Conservation (phyloP, 2,797 vertebrate species). For the Oreochromis grahami region DNA sequence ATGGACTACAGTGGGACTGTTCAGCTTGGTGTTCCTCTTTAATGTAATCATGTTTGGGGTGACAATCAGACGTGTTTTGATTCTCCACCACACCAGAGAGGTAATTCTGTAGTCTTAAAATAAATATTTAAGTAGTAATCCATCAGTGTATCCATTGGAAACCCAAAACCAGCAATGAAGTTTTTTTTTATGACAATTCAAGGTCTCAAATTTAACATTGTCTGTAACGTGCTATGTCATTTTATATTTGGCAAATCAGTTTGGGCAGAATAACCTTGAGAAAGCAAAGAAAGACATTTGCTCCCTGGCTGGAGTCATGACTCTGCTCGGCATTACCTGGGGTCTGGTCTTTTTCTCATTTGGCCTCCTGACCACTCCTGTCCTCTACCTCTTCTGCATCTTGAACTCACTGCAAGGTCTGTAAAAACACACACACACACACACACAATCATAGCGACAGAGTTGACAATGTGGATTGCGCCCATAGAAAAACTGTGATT, state of each 20-base stretch:
- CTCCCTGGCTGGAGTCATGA: constrained; percentile 64
- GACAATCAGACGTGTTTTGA: constrained; percentile 59
- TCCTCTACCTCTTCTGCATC: constrained; percentile 75
- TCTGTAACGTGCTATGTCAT: background rate
- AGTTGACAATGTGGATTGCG: too few species aligned
- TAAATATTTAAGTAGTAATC: background rate
- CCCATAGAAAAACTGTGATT: too few species aligned
- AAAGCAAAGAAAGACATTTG: constrained; percentile 55
- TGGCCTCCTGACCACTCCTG: constrained; percentile 19
- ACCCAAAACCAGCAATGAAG: background rate
- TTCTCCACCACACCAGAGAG: background rate
- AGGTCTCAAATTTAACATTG: background rate
- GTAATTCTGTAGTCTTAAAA: background rate
- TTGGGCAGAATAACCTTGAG: background rate
- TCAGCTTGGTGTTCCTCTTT: constrained; percentile 79
- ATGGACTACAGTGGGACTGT: background rate
- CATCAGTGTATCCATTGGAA: background rate
- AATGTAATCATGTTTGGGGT: constrained; percentile 77
- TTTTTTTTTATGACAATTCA: background rate
- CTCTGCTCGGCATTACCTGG: constrained; percentile 78
- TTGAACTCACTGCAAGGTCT: constrained; percentile 77
- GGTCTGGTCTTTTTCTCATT: constrained; percentile 71
- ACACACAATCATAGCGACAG: background rate
- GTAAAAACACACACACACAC: background rate
- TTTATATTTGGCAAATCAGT: background rate